phyloP scores from a whole-genome alignment of 2,113 vertebrate genomes.

The Nothoprocta perdicaria region DNA sequence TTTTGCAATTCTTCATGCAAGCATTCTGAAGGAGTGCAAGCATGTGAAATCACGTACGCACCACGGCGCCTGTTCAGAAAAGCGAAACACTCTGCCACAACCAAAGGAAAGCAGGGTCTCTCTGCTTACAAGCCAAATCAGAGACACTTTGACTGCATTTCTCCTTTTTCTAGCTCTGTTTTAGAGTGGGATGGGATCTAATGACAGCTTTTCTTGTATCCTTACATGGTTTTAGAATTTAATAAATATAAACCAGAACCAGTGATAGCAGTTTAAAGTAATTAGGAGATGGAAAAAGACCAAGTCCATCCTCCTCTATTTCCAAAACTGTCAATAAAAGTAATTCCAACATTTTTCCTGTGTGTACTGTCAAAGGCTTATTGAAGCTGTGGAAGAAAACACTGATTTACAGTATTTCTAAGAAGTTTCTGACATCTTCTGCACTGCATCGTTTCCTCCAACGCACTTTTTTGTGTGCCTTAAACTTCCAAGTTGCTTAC shows the following conservation, averaged over 20 bases:
- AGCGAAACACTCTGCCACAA: neutral
- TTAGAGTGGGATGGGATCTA: neutral
- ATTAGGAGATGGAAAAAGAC: neutral
- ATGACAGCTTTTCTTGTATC: neutral
- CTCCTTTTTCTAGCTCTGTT: neutral
- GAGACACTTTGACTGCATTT: neutral
- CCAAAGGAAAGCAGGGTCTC: neutral
- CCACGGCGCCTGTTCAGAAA: neutral
- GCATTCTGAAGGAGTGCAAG: neutral
- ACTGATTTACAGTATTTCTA: neutral
- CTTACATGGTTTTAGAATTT: neutral
- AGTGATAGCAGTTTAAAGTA: neutral
- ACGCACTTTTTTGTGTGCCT: neutral
- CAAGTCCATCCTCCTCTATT: neutral
- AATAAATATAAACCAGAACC: neutral
- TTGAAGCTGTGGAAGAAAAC: neutral
- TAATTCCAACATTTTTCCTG: neutral
- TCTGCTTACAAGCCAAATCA: neutral
- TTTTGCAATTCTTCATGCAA: neutral
- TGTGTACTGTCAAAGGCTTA: neutral
- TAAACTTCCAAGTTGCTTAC: neutral
- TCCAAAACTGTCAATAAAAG: neutral
- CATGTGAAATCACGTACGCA: neutral
- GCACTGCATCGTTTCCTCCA: neutral
- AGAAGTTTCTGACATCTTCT: neutral